Conservation (phyloP, 2,888 invertebrate species). For the Philaethria dido region DNA sequence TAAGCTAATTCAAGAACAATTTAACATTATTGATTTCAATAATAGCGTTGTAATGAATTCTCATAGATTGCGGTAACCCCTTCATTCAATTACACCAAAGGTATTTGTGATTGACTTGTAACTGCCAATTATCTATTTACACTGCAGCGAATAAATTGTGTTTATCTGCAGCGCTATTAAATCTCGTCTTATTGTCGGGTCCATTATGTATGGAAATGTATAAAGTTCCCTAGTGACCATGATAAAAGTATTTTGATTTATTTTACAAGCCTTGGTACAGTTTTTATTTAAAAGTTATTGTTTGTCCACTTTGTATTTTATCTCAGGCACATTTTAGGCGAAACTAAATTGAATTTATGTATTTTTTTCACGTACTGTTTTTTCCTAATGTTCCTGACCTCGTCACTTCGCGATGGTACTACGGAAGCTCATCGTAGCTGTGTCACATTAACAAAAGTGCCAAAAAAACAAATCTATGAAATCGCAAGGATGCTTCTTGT, state of each 20-base stretch:
- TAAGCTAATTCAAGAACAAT: not conserved
- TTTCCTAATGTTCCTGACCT: not conserved
- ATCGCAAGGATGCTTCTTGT: no score
- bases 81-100: conserved; percentile 7
- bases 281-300: conserved; percentile 1
- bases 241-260: conserved; percentile 30
- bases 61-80: conserved; percentile 7
- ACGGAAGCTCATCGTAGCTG: no score
- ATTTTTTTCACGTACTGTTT: no score
- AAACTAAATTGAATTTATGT: no score
- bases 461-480: no score
- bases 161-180: conserved; percentile 10
- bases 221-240: conserved; percentile 13
- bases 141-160: not conserved
- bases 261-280: conserved; percentile 24
- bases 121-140: conserved; percentile 24
- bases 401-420: not conserved
- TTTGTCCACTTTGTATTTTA: not conserved
- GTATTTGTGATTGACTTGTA: conserved; percentile 16
- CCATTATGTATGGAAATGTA: conserved; percentile 21
- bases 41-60: conserved; percentile 10
- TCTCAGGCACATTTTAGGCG: no score
- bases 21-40: not conserved
- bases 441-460: no score
- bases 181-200: conserved; percentile 13